Percentiles rank a stretch among this genome's conserved stretches.
Conservation (phyloP, 1,140 invertebrate genomes). For the Achatina immaculata region DNA sequence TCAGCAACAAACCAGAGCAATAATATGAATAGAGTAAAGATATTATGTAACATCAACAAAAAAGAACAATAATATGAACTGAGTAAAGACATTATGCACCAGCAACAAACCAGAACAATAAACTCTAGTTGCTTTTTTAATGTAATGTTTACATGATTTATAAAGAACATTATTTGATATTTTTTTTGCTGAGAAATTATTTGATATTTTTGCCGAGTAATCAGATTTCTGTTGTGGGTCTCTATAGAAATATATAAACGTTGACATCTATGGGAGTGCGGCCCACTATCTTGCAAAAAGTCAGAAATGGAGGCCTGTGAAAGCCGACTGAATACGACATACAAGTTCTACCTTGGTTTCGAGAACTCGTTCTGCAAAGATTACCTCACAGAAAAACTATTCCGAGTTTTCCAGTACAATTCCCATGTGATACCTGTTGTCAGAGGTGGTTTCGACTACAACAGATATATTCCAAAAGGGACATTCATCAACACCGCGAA, state of each 20-base stretch:
- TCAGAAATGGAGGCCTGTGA: neutral
- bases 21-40: too few relatives aligned
- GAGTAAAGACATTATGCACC: too few relatives aligned
- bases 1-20: too few relatives aligned
- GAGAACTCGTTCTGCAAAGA: constrained; percentile 70
- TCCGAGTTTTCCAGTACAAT: constrained; percentile 10
- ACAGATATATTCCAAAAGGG: constrained; percentile 72
- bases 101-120: too few relatives aligned
- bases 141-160: too few relatives aligned
- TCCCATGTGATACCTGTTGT: constrained; percentile 49
- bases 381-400: constrained; percentile 74
- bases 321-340: constrained; percentile 78
- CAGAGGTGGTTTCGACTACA: constrained; percentile 71
- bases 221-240: too few relatives aligned
- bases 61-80: too few relatives aligned
- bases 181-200: too few relatives aligned
- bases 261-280: constrained; percentile 19
- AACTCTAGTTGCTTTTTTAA: too few relatives aligned
- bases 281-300: neutral
- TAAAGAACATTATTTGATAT: too few relatives aligned
- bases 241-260: constrained; percentile 21
- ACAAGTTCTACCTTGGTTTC: constrained; percentile 97
- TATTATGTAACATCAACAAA: too few relatives aligned
- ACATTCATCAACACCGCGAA: constrained; percentile 94
- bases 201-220: too few relatives aligned